A percentile compares a stretch with the other conserved stretches of the same genome.
These are phyloP conservation scores for Sturnira hondurensis DNA, from an alignment of 2,113 vertebrate species.

Conservation along the genomic window DNA sequence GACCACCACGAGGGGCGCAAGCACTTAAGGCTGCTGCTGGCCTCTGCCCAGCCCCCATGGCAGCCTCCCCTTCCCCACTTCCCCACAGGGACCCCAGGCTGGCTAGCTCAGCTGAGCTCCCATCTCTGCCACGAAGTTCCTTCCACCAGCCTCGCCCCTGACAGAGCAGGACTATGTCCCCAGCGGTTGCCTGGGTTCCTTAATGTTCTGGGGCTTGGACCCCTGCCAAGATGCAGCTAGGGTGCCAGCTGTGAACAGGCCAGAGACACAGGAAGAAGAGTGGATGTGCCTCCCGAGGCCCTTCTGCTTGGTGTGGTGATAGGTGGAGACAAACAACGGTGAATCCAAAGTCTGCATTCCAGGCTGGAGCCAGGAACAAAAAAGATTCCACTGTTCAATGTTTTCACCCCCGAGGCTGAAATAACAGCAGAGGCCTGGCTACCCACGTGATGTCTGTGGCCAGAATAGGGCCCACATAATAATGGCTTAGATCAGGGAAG, in stretches of 20 bases:
- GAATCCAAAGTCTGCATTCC: slow-evolving; percentile 58
- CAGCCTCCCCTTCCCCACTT: too few species aligned
- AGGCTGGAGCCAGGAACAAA: slow-evolving; percentile 55
- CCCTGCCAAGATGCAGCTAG: background rate
- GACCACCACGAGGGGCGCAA: slow-evolving; percentile 32
- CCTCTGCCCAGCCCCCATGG: background rate
- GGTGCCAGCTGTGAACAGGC: background rate
- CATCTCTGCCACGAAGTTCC: background rate
- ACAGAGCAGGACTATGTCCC: background rate
- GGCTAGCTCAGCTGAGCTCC: too few species aligned
- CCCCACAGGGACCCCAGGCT: background rate
- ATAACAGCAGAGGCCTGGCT: slow-evolving; percentile 55
- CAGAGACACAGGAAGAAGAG: background rate
- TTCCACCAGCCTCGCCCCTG: background rate
- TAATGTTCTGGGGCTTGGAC: background rate
- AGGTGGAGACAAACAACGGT: slow-evolving; percentile 52
- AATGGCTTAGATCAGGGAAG: slow-evolving; percentile 45
- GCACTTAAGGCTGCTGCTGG: background rate
- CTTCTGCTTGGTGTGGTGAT: background rate
- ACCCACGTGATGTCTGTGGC: slow-evolving; percentile 61
- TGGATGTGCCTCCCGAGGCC: background rate
- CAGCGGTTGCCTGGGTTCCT: background rate
- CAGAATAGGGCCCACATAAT: slow-evolving; percentile 61
- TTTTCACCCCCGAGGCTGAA: slow-evolving; percentile 65
- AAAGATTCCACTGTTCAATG: slow-evolving; percentile 67